Base-by-base conservation (phyloP, 2,888 invertebrate genomes). In the Cremastinae sp. region DNA sequence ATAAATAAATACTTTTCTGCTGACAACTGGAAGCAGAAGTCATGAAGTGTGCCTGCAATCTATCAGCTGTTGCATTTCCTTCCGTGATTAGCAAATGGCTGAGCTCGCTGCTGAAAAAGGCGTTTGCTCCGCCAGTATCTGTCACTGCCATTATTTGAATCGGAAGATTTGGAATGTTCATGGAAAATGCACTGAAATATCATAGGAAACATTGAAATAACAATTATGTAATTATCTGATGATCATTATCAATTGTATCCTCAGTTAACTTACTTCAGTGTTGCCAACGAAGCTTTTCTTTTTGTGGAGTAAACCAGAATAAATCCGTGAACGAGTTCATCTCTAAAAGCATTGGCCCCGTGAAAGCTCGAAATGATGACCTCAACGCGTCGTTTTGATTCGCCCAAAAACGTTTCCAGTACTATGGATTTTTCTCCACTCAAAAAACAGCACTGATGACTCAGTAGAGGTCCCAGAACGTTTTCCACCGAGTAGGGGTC, bases 351-450 rank as follows among this genome's bases (percentile, higher is more conserved):
- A 90, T 96, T 96, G 43, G 97, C 97, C 66, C 97, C 97, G 88
- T 98, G 98, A 91, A 97, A 98, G 84, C 98, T 97, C 18, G 97
- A 96, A 82, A 98, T 94, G 81, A 96, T 96, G n/a, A 97, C 95
- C 91, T 96, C 96, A 5, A 96, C 95, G 86, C 95, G 94, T 83
- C 96, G 92, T 89, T 97, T 97, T 14, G 96, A 95, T 88, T 96
- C 96, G 0, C 97, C 97, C 47, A 98, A 92, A 90, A 96, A 97
- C 1, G 97, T 97, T 91, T 98, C 97, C 43, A 98, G 93, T 78
- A 97, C 95, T 82, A 98, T 94, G 77, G 96, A 96, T 71, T 96
- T 93, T 85, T 97, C 96, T 0, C 96, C 95, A 55, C 96, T 95
- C 72, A 96, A 92, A 89, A 95, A 95, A 89, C 96, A 96, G 78